Evolutionary conservation across 2,113 vertebrate species (phyloP).

Genomic region (Psittacula cyanocephala): DNA sequence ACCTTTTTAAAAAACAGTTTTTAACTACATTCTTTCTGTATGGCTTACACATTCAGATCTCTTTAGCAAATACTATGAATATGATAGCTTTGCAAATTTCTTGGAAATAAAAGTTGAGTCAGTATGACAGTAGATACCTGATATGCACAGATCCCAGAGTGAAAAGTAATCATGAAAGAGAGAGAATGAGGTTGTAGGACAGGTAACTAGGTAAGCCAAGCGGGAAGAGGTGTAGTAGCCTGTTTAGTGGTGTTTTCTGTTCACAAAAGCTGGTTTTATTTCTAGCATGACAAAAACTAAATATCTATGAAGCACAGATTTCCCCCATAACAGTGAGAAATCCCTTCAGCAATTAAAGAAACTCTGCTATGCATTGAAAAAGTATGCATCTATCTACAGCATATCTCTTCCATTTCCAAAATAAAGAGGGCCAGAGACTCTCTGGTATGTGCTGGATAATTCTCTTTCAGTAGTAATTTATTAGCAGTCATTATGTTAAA

Average conservation of each 20-base stretch:
- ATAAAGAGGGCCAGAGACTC: neutral
- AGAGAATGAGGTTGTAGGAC: neutral
- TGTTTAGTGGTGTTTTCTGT: neutral
- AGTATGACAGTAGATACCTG: neutral
- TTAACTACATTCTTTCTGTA: neutral
- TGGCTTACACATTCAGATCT: neutral
- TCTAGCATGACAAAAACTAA: neutral
- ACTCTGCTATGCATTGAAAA: neutral
- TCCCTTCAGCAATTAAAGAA: neutral
- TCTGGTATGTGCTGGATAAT: neutral
- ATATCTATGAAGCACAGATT: neutral
- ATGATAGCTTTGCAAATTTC: neutral
- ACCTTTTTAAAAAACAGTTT: neutral
- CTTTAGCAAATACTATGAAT: neutral
- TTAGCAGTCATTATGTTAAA: neutral
- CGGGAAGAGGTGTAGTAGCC: neutral
- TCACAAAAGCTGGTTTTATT: neutral
- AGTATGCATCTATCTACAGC: neutral
- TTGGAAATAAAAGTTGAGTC: neutral
- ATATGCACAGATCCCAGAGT: neutral
- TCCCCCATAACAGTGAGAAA: neutral
- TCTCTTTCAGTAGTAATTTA: neutral
- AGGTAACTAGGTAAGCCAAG: neutral
- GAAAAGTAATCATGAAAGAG: neutral
- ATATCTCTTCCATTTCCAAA: neutral